Percentiles rank a stretch among this genome's conserved stretches.
Evolutionary conservation across 2,113 vertebrate species (phyloP).

Genomic region (Dolichallabes microphthalmus): DNA sequence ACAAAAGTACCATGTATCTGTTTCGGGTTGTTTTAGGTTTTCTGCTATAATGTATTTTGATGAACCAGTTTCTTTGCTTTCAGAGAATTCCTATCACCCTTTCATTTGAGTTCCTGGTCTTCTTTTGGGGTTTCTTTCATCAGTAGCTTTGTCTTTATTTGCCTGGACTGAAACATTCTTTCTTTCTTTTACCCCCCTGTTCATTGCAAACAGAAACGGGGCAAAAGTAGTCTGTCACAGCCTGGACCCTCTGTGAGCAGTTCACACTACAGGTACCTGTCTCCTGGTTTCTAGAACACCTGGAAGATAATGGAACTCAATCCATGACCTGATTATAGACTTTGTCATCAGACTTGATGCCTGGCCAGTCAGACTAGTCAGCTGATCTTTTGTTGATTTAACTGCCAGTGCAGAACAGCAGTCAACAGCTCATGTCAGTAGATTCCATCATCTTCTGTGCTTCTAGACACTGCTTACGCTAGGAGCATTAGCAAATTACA

Average conservation of each 20-base stretch:
- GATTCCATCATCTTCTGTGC: constrained; percentile 92
- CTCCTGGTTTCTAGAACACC: constrained; percentile 93
- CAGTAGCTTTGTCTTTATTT: constrained; percentile 97
- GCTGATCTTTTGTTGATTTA: background rate
- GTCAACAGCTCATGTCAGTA: constrained; percentile 70
- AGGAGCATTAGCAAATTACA: constrained; percentile 31
- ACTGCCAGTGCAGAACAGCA: constrained; percentile 3
- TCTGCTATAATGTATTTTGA: constrained; percentile 60
- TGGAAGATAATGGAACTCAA: constrained; percentile 93
- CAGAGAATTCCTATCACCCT: constrained; percentile 69
- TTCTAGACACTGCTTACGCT: constrained; percentile 84
- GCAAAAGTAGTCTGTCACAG: constrained; percentile 97
- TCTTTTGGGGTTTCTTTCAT: constrained; percentile 81
- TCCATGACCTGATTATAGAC: constrained; percentile 60
- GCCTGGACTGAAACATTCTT: constrained; percentile 97
- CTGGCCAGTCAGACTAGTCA: background rate
- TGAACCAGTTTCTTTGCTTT: constrained; percentile 84
- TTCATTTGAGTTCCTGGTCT: constrained; percentile 80
- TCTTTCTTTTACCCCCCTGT: constrained; percentile 99
- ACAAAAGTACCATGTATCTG: background rate
- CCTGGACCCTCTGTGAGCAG: constrained; percentile 97
- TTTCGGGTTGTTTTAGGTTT: background rate
- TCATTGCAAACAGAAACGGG: constrained; percentile 99
- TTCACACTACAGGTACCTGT: constrained; percentile 97
- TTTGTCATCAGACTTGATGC: constrained; percentile 4